Evolutionary conservation across 2,888 invertebrate genomes (phyloP).

Genomic region (Eupithecia subumbrata): DNA sequence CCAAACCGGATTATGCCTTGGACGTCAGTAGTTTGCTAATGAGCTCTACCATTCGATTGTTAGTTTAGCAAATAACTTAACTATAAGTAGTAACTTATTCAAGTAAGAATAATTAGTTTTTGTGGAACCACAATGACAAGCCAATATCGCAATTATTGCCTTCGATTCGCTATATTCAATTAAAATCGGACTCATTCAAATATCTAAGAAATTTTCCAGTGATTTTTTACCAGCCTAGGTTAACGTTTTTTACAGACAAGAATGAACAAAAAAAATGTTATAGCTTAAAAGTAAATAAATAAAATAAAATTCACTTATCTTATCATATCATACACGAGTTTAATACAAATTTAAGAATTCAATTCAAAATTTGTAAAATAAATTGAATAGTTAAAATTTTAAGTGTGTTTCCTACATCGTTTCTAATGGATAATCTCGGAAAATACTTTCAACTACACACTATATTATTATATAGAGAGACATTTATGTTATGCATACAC

Average conservation of each 20-base stretch:
- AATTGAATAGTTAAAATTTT: no score
- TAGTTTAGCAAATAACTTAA: constrained; percentile 1
- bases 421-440: neutral
- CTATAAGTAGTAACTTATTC: neutral
- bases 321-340: no score
- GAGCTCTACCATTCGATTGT: constrained; percentile 3
- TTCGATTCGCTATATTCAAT: neutral
- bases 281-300: no score
- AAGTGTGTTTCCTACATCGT: no score
- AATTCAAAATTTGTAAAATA: no score
- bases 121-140: neutral
- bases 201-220: neutral
- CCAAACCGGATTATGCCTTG: constrained; percentile 17
- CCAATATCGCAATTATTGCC: neutral
- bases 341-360: neutral
- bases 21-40: constrained; percentile 18
- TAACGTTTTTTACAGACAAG: neutral
- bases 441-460: neutral
- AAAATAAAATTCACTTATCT: neutral
- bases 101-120: constrained; percentile 7
- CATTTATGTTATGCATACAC: neutral
- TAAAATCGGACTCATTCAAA: neutral
- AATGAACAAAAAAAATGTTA: neutral
- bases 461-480: neutral
- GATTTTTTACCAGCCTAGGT: neutral